Evolutionary conservation across 1,140 invertebrate genomes (phyloP).

Genomic region (Pseudobourletiella spinata): DNA sequence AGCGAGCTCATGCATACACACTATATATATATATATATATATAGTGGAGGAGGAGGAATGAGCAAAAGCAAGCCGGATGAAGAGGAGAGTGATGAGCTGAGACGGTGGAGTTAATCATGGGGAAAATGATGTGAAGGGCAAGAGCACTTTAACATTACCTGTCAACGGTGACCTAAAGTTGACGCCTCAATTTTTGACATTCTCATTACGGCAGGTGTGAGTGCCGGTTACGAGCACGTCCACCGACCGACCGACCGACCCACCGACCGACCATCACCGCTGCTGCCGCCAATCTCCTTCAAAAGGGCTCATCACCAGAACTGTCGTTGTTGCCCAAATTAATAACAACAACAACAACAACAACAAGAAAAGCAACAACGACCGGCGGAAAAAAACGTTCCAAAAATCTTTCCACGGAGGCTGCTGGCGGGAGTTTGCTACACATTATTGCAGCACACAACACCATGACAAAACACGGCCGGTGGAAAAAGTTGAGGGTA

Average conservation of each 20-base stretch:
- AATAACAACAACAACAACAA: no score
- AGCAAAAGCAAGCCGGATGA: not conserved
- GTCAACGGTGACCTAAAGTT: conserved; percentile 4
- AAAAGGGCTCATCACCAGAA: no score
- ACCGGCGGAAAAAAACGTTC: not conserved
- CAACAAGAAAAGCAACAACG: no score
- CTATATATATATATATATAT: not conserved
- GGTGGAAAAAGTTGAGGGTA: no score
- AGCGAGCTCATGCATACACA: not conserved
- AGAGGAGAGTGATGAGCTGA: not conserved
- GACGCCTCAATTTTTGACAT: conserved; percentile 9
- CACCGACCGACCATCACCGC: no score
- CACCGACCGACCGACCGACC: no score
- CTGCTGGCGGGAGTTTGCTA: not conserved
- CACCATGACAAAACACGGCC: no score
- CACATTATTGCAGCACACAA: no score
- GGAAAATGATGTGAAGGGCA: not conserved
- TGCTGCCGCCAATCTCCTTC: no score
- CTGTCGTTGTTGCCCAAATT: no score
- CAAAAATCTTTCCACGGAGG: not conserved
- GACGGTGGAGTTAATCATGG: not conserved
- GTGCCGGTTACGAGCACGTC: no score
- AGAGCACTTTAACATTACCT: not conserved
- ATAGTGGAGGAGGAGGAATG: not conserved
- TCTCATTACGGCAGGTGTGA: conserved; percentile 5